A percentile compares a stretch with the other conserved stretches of the same genome.
These are phyloP conservation scores for Varecia variegata DNA, from an alignment of 2,797 vertebrate species.

Conservation along the genomic window DNA sequence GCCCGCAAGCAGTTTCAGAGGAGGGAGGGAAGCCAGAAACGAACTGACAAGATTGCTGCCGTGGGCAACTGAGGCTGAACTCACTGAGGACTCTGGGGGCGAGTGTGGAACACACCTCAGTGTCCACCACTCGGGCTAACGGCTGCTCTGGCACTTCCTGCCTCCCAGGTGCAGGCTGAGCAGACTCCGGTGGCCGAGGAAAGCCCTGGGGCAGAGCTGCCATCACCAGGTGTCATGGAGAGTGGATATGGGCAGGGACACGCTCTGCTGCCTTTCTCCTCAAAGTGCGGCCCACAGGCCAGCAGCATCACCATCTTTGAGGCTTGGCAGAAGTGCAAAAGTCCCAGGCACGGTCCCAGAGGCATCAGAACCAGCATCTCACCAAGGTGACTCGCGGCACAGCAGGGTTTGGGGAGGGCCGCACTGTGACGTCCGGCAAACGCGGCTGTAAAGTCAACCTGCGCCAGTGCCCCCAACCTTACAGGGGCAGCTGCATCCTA, in stretches of 20 bases:
- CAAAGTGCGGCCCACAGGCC: background rate
- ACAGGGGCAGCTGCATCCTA: background rate
- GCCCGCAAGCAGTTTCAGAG: fast-evolving
- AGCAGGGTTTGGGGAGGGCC: background rate
- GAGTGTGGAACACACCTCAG: background rate
- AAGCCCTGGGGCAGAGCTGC: background rate
- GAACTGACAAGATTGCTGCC: fast-evolving
- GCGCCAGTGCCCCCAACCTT: background rate
- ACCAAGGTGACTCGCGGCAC: background rate
- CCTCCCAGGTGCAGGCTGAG: background rate
- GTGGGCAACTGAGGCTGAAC: background rate
- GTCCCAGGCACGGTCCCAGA: background rate
- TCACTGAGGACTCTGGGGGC: background rate
- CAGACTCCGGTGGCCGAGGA: background rate
- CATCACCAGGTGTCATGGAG: fast-evolving
- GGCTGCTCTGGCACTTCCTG: background rate
- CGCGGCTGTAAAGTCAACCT: background rate
- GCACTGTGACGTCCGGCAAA: background rate
- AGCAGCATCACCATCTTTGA: background rate
- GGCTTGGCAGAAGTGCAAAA: background rate
- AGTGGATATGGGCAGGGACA: fast-evolving
- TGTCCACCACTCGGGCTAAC: background rate
- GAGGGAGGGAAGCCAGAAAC: background rate
- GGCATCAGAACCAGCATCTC: background rate
- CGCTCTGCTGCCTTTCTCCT: background rate